These are phyloP conservation scores for Sylvilagus floridanus DNA, from an alignment of 2,797 vertebrate genomes.

Conservation along the genomic window DNA sequence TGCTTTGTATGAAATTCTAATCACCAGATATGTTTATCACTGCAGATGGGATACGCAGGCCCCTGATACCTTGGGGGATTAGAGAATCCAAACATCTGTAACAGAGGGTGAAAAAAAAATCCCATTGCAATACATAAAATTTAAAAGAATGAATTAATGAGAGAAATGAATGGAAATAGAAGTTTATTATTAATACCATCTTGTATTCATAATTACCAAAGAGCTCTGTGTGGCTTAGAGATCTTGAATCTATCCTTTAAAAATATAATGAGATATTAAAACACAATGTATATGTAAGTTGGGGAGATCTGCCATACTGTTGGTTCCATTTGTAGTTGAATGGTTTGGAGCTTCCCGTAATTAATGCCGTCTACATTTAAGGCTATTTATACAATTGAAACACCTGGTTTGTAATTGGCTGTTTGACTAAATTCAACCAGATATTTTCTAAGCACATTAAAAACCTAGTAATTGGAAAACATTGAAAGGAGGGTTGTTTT, in stretches of 20 bases:
- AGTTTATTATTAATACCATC: slow-evolving; percentile 74
- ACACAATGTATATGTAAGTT: slow-evolving; percentile 42
- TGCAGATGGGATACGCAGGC: slow-evolving; percentile 79
- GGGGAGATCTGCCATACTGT: slow-evolving; percentile 6
- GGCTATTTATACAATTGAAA: slow-evolving; percentile 72
- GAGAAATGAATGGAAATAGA: slow-evolving; percentile 80
- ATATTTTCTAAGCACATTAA: slow-evolving; percentile 79
- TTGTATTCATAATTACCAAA: slow-evolving; percentile 79
- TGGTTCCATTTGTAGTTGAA: slow-evolving; percentile 58
- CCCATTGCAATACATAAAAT: slow-evolving; percentile 67
- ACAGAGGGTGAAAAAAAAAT: slow-evolving; percentile 27
- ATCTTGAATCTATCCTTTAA: slow-evolving; percentile 69
- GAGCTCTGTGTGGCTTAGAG: slow-evolving; percentile 53
- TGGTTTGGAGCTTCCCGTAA: slow-evolving; percentile 55
- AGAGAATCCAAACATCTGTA: slow-evolving; percentile 68
- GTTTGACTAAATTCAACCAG: slow-evolving; percentile 68
- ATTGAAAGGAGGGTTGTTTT: slow-evolving; percentile 28
- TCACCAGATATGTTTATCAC: slow-evolving; percentile 82
- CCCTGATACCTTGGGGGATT: slow-evolving; percentile 55
- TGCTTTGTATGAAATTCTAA: slow-evolving; percentile 84
- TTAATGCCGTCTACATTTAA: slow-evolving; percentile 76
- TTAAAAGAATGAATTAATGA: slow-evolving; percentile 78
- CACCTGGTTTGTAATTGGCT: slow-evolving; percentile 79
- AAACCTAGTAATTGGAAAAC: slow-evolving; percentile 68
- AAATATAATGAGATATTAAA: slow-evolving; percentile 78